These are phyloP conservation scores for Nudaria mundana DNA, from an alignment of 2,888 invertebrate genomes.

Conservation along the genomic window DNA sequence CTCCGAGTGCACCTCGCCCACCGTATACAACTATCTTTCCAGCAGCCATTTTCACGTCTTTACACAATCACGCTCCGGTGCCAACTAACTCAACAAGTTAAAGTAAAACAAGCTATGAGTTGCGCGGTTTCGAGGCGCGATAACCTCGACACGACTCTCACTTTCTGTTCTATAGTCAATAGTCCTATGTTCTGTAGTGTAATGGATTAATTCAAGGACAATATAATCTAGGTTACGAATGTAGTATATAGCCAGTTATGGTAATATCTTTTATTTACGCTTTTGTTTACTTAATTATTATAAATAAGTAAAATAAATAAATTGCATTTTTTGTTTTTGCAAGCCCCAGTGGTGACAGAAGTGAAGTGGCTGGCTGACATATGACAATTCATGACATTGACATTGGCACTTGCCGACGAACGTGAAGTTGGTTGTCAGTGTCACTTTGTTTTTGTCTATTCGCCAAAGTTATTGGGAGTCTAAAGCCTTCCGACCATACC, in stretches of 20 bases:
- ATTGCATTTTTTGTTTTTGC: no score
- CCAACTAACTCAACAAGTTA: conserved; percentile 43
- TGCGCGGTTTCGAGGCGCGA: conserved; percentile 32
- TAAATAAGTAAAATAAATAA: not conserved
- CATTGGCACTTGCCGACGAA: no score
- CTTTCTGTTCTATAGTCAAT: conserved; percentile 53
- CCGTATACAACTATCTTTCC: conserved; percentile 95
- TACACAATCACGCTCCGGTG: conserved; percentile 31
- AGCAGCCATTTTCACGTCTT: conserved; percentile 73
- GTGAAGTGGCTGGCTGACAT: no score
- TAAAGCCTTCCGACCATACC: no score
- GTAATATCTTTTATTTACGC: no score
- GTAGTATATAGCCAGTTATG: no score
- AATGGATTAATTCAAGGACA: not conserved
- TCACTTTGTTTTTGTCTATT: no score
- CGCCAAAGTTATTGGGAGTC: no score
- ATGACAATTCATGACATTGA: no score
- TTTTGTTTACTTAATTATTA: no score
- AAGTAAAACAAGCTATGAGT: conserved; percentile 39
- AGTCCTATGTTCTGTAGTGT: conserved; percentile 17
- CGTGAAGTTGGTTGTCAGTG: no score
- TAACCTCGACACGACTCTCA: conserved; percentile 66
- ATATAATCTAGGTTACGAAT: not conserved
- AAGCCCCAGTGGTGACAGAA: no score
- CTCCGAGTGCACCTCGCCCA: conserved; percentile 96